phyloP scores from a whole-genome alignment of 2,888 invertebrate genomes.

The Meghimatium bilineatum region DNA sequence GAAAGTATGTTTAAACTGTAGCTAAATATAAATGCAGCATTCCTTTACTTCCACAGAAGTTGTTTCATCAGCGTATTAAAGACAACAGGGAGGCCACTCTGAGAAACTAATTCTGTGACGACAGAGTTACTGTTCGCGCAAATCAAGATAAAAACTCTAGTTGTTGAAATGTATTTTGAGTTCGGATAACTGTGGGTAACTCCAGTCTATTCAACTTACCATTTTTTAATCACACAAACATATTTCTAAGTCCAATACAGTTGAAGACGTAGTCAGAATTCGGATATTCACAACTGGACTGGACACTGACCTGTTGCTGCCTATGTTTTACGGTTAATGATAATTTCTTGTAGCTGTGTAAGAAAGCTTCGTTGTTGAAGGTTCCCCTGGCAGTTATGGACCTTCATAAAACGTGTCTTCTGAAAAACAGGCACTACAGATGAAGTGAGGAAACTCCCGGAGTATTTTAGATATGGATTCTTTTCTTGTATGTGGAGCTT shows the following conservation, averaged over 20 bases:
- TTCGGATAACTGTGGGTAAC: not conserved
- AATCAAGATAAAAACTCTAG: not conserved
- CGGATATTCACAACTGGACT: no score
- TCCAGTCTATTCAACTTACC: no score
- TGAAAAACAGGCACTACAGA: not conserved
- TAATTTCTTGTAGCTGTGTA: no score
- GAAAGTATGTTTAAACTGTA: no score
- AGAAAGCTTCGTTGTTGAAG: no score
- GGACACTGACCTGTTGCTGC: no score
- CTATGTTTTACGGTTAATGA: no score
- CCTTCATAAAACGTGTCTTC: no score
- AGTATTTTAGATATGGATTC: slow-evolving; percentile 8
- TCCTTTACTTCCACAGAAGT: not conserved
- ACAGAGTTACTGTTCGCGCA: not conserved
- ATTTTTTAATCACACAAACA: no score
- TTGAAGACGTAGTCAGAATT: no score
- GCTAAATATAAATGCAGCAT: not conserved
- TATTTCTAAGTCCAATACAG: no score
- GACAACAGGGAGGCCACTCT: not conserved
- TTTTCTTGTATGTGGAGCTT: slow-evolving; percentile 3
- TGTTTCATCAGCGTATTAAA: not conserved
- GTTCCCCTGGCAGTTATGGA: no score
- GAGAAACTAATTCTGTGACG: not conserved
- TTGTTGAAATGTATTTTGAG: not conserved
- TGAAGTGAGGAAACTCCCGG: not conserved